phyloP scores from a whole-genome alignment of 2,797 vertebrate species.

The Mustela erminea region DNA sequence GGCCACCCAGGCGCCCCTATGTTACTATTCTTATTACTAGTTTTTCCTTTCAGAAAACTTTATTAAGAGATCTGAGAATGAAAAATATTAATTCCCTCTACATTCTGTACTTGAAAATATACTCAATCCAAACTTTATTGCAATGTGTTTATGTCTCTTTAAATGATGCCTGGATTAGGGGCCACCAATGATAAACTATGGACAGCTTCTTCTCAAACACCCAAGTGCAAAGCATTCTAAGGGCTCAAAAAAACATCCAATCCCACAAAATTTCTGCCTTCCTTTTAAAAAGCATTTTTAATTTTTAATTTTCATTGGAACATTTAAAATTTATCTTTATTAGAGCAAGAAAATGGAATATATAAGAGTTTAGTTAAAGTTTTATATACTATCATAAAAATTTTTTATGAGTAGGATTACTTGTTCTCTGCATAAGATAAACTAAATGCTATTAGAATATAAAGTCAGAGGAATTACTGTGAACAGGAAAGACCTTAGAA shows the following conservation, averaged over 20 bases:
- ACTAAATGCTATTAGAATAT: background rate
- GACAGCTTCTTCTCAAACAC: background rate
- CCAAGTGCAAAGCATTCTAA: background rate
- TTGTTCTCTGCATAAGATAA: background rate
- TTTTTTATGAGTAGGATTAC: background rate
- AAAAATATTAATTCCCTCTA: slow-evolving; percentile 13
- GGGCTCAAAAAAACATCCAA: background rate
- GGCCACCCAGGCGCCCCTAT: background rate
- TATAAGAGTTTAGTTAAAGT: background rate
- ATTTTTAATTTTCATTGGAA: background rate
- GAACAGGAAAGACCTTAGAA: background rate
- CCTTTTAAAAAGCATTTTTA: background rate
- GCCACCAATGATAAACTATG: background rate
- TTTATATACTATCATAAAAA: background rate
- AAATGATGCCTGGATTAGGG: background rate
- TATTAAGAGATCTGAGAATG: slow-evolving; percentile 29
- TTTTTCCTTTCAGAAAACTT: slow-evolving; percentile 11
- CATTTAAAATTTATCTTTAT: background rate
- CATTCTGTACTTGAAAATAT: background rate
- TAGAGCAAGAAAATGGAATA: background rate
- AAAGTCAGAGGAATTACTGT: background rate
- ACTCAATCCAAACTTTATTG: slow-evolving; percentile 51
- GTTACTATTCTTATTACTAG: background rate
- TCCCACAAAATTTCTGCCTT: background rate
- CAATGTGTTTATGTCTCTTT: slow-evolving; percentile 15